phyloP scores from a whole-genome alignment of 2,113 vertebrate species.

The Gracilinanus agilis region DNA sequence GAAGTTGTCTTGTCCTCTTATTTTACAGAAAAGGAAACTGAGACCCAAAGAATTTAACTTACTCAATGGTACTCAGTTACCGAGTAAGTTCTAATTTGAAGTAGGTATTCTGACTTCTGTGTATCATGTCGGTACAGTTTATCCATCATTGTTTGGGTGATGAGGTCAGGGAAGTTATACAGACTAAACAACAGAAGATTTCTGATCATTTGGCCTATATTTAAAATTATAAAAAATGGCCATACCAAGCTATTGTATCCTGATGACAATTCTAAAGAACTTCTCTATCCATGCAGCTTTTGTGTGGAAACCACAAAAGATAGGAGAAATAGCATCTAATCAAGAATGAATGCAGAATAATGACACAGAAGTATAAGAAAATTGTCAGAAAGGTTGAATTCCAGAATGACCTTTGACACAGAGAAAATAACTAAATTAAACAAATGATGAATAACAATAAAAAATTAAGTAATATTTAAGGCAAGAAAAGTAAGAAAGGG shows the following conservation, averaged over 20 bases:
- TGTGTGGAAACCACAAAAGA: background rate
- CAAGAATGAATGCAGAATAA: background rate
- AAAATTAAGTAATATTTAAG: background rate
- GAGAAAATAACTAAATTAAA: background rate
- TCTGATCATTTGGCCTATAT: background rate
- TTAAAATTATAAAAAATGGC: background rate
- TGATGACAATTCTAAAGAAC: background rate
- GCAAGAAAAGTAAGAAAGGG: background rate
- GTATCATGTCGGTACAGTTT: background rate
- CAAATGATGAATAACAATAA: background rate
- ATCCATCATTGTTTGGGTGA: background rate
- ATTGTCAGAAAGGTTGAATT: background rate
- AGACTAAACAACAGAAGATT: background rate
- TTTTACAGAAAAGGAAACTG: background rate
- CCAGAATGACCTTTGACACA: background rate
- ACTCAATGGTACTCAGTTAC: background rate
- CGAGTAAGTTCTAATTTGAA: background rate
- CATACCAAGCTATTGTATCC: background rate
- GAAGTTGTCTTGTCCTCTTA: background rate
- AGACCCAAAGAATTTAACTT: background rate
- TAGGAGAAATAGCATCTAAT: background rate
- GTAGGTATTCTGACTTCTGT: background rate
- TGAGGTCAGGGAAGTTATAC: background rate
- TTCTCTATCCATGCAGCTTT: background rate
- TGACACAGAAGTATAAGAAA: background rate